Evolutionary conservation across 64 coral and sea anemone species (phyloP), one percentile per base, ranked within the genome.

Genomic region (Porites australiensis): DNA sequence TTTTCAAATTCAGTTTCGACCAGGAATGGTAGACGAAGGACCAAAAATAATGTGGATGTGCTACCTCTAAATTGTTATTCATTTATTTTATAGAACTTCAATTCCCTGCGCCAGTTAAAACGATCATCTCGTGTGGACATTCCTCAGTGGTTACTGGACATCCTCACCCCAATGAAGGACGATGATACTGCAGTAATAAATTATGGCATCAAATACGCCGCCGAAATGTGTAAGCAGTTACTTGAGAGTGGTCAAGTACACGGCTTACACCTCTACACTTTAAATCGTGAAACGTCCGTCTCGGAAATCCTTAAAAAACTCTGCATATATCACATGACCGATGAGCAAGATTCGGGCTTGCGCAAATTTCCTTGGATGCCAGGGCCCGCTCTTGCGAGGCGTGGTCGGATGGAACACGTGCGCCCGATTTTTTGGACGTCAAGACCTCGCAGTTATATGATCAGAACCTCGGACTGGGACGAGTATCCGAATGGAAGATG

Each of bases 401-500:
- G 78, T 3, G 79, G 79, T 64, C 64, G 57, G 44, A 82, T 91
- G 51, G 81, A 87, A 37, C 59, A 90, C 4, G 96, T 98, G 3
- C 90, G 96, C 15, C 96, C 96, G 50, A 98, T 98, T 48, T 98
- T 98, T 90, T 98, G 96, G 96, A 94, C 96, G 10, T 79, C 96
- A 1, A 81, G 96, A 21, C 90, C 93, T 59, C 95, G 91, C 67
- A 98, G 96, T 88, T 98, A 98, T 52, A 73, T 98, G 44, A 93
- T 93, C 64, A 81, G 96, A 13, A 98, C 96, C 1, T 98, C 96
- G 3, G 86, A 98, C 20, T 98, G 96, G 96, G 96, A 98, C 47
- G 96, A 98, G 74, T 96, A 91, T 18, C 96, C 96, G 1, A 98
- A 98, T 81, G 94, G 96, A 16, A 75, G 96, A 79, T 98, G 96